Base-by-base conservation (phyloP, 2,888 invertebrate genomes). In the Neelides folsomi region DNA sequence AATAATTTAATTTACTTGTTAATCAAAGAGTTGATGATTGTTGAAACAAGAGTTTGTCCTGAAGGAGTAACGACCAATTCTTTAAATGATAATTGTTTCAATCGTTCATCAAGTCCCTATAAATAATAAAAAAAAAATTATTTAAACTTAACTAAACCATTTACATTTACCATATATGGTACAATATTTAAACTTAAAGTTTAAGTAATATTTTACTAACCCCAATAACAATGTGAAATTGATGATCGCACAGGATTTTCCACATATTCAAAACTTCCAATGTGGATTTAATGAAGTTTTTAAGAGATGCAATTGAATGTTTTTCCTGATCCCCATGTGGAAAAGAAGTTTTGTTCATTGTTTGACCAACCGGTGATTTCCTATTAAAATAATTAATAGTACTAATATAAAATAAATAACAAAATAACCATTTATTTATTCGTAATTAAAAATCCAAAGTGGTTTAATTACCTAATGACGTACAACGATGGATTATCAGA, bases 261-360 rank as follows among this genome's bases (percentile, higher is more conserved):
- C 95, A 94, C 42, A 98, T 74, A 13, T 86, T 86, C 46, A 98
- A 74, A 64, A 93, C 86, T 74, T 97, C 94, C 67, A 86, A 83
- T 1, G 85, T 80, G 68, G 86, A 81, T 54, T 76, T 79, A 71
- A 83, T 79, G 64, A 83, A 82, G 54, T 78, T 72, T 68, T 81
- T 83, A 13, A 88, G 72, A 1, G 86, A 82, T 51, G 82, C 82
- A 51, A 89, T 71, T 0, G 87, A 88, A 55, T 81, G 78, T 20
- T 61, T 57, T 41, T 64, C 64, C 12, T 53, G 45, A 42, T 64
- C 64, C 19, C 57, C 56, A 10, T 41, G 44, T 16, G 47, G 52
- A 6, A 15, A 39, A 13, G 5, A 6, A 5, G 39, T 39, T 39
- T 39, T 39, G n/a, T n/a, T 39, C 39, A 15, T 15, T 36, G 8